Conservation (phyloP, 2,888 invertebrate genomes). For the Diabrotica balteata region DNA sequence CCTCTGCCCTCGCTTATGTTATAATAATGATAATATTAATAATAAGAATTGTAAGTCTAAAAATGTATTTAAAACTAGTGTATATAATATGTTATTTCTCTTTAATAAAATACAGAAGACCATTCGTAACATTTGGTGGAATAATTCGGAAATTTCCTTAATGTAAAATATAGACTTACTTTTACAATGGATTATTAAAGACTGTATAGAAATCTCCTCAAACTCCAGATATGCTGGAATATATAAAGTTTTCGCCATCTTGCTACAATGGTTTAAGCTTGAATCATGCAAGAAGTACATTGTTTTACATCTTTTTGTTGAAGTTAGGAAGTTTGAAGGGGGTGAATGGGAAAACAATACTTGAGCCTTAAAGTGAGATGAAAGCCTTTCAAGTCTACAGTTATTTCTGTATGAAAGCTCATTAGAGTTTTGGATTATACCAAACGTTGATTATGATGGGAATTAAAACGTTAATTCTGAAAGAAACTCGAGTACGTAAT, state of each 20-base stretch:
- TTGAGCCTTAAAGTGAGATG: slow-evolving; percentile 19
- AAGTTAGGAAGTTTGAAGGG: slow-evolving; percentile 25
- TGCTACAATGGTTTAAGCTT: slow-evolving; percentile 34
- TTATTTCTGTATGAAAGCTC: slow-evolving; percentile 22
- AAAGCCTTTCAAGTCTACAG: slow-evolving; percentile 16
- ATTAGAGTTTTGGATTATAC: slow-evolving; percentile 16
- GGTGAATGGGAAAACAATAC: slow-evolving; percentile 22
- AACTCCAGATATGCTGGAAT: slow-evolving; percentile 32
- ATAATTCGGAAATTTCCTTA: slow-evolving; percentile 2
- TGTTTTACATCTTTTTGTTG: slow-evolving; percentile 34
- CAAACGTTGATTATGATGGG: slow-evolving; percentile 1
- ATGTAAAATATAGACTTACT: slow-evolving; percentile 41
- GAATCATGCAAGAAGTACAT: slow-evolving; percentile 35
- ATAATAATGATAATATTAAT: too few relatives aligned
- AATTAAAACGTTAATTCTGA: not conserved
- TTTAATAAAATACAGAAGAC: too few relatives aligned
- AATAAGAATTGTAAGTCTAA: too few relatives aligned
- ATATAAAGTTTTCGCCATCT: slow-evolving; percentile 41
- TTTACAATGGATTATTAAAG: slow-evolving; percentile 43
- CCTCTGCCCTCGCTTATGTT: too few relatives aligned
- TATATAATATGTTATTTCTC: too few relatives aligned
- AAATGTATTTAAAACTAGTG: too few relatives aligned
- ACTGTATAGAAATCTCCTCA: slow-evolving; percentile 37
- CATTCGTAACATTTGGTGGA: slow-evolving; percentile 2
- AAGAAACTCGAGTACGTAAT: slow-evolving; percentile 12